Percentiles rank a stretch among this genome's conserved stretches.
Evolutionary conservation across 2,113 vertebrate species (phyloP).

Genomic region (Channa argus): DNA sequence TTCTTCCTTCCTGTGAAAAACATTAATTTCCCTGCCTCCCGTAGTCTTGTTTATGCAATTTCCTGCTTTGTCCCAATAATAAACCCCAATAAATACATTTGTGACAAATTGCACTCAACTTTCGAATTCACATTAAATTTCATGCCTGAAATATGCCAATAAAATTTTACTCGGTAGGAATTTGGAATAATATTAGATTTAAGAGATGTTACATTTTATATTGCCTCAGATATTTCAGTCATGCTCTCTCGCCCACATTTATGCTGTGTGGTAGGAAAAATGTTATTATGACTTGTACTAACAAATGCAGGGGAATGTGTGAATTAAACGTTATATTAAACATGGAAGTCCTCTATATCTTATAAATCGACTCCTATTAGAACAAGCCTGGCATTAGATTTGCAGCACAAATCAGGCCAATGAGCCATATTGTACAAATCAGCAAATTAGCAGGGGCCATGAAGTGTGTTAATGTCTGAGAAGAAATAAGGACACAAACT

Average conservation of each 20-base stretch:
- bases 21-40: slow-evolving; percentile 4
- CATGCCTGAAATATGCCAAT: slow-evolving; percentile 67
- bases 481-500: slow-evolving; percentile 83
- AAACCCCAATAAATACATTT: slow-evolving; percentile 56
- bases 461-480: slow-evolving; percentile 86
- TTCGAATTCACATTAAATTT: slow-evolving; percentile 53
- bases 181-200: slow-evolving; percentile 74
- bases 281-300: slow-evolving; percentile 80
- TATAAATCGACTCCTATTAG: slow-evolving; percentile 83
- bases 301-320: slow-evolving; percentile 75
- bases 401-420: slow-evolving; percentile 84
- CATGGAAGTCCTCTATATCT: slow-evolving; percentile 77
- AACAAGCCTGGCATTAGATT: slow-evolving; percentile 83
- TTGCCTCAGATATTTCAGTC: slow-evolving; percentile 69
- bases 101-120: slow-evolving; percentile 40
- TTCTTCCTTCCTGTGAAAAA: slow-evolving; percentile 18
- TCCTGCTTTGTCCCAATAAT: slow-evolving; percentile 30
- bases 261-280: slow-evolving; percentile 71
- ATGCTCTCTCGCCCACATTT: slow-evolving; percentile 69
- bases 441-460: slow-evolving; percentile 87
- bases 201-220: slow-evolving; percentile 60
- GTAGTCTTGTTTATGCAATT: slow-evolving; percentile 43
- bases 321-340: slow-evolving; percentile 82
- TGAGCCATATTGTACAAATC: slow-evolving; percentile 87
- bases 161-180: slow-evolving; percentile 60